Conservation (phyloP, 2,797 vertebrate genomes). For the Siniperca obscura region DNA sequence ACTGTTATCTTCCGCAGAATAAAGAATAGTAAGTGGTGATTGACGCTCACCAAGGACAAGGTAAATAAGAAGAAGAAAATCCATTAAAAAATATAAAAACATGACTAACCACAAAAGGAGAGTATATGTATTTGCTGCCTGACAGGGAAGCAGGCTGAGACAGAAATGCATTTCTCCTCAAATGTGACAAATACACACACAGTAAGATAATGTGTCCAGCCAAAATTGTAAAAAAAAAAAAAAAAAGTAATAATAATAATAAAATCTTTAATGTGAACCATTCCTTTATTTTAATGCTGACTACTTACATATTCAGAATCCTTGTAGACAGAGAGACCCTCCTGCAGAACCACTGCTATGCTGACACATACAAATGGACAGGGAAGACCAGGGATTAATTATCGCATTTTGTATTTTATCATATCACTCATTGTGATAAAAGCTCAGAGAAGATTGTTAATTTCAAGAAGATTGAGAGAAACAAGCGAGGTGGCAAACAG, state of each 20-base stretch:
- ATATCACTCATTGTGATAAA: neutral
- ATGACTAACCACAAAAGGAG: neutral
- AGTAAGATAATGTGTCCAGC: neutral
- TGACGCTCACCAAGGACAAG: neutral
- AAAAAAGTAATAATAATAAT: too few species aligned
- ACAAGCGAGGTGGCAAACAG: conserved; percentile 17
- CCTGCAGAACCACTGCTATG: neutral
- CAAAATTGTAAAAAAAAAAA: neutral
- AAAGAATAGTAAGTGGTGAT: neutral
- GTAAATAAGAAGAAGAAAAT: neutral
- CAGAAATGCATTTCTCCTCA: conserved; percentile 2
- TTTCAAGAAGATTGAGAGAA: conserved; percentile 16
- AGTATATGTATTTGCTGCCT: neutral
- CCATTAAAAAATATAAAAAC: conserved; percentile 12
- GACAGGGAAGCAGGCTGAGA: neutral
- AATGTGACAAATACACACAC: conserved; percentile 4
- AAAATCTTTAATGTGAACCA: conserved; percentile 8
- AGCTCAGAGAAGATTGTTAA: neutral
- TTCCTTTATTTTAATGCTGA: neutral
- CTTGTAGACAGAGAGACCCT: neutral
- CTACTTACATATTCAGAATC: conserved; percentile 1
- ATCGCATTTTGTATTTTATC: neutral
- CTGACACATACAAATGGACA: neutral
- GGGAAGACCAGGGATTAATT: neutral
- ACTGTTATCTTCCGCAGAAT: too few species aligned